phyloP scores from a whole-genome alignment of 2,113 vertebrate species.

The Lepisosteus osseus region DNA sequence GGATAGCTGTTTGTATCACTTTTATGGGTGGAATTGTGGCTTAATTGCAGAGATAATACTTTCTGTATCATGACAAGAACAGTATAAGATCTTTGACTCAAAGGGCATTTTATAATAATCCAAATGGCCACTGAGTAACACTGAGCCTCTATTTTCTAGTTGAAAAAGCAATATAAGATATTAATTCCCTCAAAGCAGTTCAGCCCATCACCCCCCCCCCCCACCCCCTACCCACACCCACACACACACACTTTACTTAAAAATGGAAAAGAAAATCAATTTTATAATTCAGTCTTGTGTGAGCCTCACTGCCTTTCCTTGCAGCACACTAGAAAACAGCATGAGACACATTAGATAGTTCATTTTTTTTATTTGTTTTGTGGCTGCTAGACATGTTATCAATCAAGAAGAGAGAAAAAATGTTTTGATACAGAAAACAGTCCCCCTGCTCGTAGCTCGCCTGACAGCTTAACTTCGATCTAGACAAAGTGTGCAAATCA shows the following conservation, averaged over 20 bases:
- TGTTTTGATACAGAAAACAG: slow-evolving; percentile 27
- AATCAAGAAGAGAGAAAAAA: slow-evolving; percentile 46
- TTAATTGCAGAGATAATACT: no score
- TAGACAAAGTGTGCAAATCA: slow-evolving; percentile 15
- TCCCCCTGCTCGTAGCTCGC: slow-evolving; percentile 31
- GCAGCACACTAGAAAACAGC: slow-evolving; percentile 18
- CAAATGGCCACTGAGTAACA: slow-evolving; percentile 23
- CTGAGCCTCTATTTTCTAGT: slow-evolving; percentile 23
- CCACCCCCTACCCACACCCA: slow-evolving; percentile 23
- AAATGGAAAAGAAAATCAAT: slow-evolving; percentile 21
- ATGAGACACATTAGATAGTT: slow-evolving; percentile 34
- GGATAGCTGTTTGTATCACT: no score
- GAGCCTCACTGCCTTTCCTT: slow-evolving; percentile 35
- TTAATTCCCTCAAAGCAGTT: slow-evolving; percentile 16
- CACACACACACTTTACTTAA: slow-evolving; percentile 44
- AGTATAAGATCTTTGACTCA: no score
- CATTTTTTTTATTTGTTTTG: slow-evolving; percentile 49
- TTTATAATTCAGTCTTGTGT: slow-evolving; percentile 36
- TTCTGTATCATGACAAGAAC: no score
- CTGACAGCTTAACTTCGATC: slow-evolving; percentile 29
- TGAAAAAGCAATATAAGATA: slow-evolving; percentile 16
- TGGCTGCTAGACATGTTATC: slow-evolving; percentile 45
- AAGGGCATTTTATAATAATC: neutral
- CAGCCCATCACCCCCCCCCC: slow-evolving; percentile 10
- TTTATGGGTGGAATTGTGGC: no score